Conservation (phyloP, 2,888 invertebrate species). For the Amiota mariae region DNA sequence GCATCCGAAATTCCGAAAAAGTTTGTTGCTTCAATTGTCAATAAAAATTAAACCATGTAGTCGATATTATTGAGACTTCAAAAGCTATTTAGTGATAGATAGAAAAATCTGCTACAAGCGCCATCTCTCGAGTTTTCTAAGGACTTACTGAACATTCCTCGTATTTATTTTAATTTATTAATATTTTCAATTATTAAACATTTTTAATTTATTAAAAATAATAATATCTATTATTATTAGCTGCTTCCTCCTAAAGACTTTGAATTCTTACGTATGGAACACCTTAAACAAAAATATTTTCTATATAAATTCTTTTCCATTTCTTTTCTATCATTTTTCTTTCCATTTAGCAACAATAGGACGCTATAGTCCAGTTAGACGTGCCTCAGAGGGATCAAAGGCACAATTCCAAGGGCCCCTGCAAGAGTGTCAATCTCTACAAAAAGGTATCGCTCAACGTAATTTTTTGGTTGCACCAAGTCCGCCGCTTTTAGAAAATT, state of each 20-base stretch:
- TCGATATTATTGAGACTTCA: too few species aligned
- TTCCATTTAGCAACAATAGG: constrained; percentile 63
- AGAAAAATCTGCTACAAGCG: too few species aligned
- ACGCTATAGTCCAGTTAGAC: constrained; percentile 90
- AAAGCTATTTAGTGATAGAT: too few species aligned
- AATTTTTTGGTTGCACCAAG: constrained; percentile 73
- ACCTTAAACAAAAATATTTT: neutral
- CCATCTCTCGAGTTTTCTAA: too few species aligned
- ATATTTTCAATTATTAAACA: constrained; percentile 28
- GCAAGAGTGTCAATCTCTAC: constrained; percentile 85
- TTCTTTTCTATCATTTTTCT: constrained; percentile 1
- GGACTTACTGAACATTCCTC: too few species aligned
- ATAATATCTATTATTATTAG: neutral
- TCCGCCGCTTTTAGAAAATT: constrained; percentile 74
- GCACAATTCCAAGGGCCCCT: constrained; percentile 79
- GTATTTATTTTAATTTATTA: constrained; percentile 35
- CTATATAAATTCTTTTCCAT: neutral
- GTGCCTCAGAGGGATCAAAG: constrained; percentile 84
- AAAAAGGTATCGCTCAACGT: constrained; percentile 75
- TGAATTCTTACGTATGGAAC: too few species aligned
- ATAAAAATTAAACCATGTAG: too few species aligned
- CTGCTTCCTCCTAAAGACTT: neutral
- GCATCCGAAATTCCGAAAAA: too few species aligned
- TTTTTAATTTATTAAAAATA: constrained; percentile 11
- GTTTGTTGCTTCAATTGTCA: too few species aligned